These are phyloP conservation scores for Quadriops clusia DNA, from an alignment of 2,888 invertebrate species.

Conservation along the genomic window DNA sequence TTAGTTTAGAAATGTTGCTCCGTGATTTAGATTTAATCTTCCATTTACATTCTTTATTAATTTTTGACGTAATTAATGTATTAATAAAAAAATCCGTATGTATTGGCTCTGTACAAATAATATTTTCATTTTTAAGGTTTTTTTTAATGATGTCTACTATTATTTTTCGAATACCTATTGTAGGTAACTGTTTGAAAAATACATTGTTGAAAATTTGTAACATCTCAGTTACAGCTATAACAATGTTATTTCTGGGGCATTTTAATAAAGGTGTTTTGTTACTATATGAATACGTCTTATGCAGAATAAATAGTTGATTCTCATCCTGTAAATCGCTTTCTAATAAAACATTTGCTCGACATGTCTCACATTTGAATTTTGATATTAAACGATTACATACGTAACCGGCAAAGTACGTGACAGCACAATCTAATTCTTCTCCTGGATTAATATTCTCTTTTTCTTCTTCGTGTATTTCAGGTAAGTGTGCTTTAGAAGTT, in stretches of 20 bases:
- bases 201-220: no score
- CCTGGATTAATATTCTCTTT: background rate
- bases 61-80: slow-evolving; percentile 1
- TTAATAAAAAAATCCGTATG: slow-evolving; percentile 4
- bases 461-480: no score
- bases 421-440: slow-evolving; percentile 11
- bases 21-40: no score
- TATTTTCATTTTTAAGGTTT: no score
- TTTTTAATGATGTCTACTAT: slow-evolving; percentile 1
- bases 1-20: no score
- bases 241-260: no score
- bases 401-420: slow-evolving; percentile 19
- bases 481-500: no score
- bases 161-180: no score
- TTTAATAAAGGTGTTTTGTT: no score
- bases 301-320: slow-evolving; percentile 16
- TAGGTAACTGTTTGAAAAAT: no score
- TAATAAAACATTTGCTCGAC: slow-evolving; percentile 4
- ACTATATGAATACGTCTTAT: slow-evolving; percentile 16
- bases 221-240: no score
- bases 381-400: slow-evolving; percentile 14
- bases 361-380: slow-evolving; percentile 14
- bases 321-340: slow-evolving; percentile 12
- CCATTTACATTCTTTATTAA: slow-evolving; percentile 7
- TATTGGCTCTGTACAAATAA: no score